Percentiles rank a stretch among this genome's conserved stretches.
Evolutionary conservation across 2,797 vertebrate species (phyloP).

Genomic region (Spinus olivaceus): DNA sequence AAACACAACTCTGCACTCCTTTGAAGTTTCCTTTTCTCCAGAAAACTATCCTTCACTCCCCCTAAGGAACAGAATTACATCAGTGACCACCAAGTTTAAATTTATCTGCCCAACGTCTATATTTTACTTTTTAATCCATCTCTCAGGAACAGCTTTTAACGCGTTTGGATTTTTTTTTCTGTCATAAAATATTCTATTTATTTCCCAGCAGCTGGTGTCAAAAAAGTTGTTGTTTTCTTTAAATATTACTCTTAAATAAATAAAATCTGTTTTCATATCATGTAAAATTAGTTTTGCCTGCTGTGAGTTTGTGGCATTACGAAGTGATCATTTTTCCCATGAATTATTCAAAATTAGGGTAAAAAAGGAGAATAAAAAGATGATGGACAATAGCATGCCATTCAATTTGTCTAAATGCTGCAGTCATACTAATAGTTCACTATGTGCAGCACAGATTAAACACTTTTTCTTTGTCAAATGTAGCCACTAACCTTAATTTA

Average conservation of each 20-base stretch:
- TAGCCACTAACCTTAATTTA: slow-evolving; percentile 56
- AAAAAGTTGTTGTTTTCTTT: slow-evolving; percentile 82
- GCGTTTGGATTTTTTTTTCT: slow-evolving; percentile 70
- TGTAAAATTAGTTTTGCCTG: slow-evolving; percentile 82
- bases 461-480: slow-evolving; percentile 35
- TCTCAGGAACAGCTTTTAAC: slow-evolving; percentile 75
- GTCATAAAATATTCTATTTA: slow-evolving; percentile 82
- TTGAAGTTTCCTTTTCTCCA: not conserved
- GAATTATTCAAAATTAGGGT: slow-evolving; percentile 80
- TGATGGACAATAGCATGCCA: slow-evolving; percentile 67
- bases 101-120: slow-evolving; percentile 51
- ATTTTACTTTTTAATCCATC: slow-evolving; percentile 62
- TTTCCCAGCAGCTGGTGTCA: slow-evolving; percentile 82
- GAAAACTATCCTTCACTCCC: not conserved
- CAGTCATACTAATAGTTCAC: slow-evolving; percentile 52
- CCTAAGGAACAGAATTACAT: not conserved
- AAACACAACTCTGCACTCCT: not conserved
- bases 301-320: slow-evolving; percentile 79
- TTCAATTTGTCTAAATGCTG: slow-evolving; percentile 69
- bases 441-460: slow-evolving; percentile 21
- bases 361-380: slow-evolving; percentile 69
- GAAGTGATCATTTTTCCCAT: slow-evolving; percentile 79
- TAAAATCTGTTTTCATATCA: slow-evolving; percentile 82
- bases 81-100: slow-evolving; percentile 66
- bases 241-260: slow-evolving; percentile 84